Evolutionary conservation across 2,797 vertebrate species (phyloP).

Genomic region (Molossus alvarezi): DNA sequence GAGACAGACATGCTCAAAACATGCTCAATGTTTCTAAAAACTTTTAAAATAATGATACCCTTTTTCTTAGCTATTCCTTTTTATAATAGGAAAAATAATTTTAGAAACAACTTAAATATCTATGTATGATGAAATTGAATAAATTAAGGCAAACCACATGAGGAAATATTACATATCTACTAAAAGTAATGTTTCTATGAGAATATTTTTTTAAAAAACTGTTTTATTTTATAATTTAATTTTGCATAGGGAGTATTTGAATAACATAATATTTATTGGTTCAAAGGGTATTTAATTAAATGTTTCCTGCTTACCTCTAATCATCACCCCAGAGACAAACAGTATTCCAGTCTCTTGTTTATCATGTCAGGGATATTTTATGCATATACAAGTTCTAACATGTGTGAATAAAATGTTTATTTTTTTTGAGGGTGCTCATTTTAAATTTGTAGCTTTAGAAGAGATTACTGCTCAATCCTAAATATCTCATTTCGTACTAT

Average conservation of each 20-base stretch:
- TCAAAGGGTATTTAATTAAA: constrained; percentile 30
- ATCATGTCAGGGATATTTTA: constrained; percentile 38
- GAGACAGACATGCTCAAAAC: background rate
- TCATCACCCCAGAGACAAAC: background rate
- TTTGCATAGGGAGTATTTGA: constrained; percentile 28
- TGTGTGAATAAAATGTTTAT: background rate
- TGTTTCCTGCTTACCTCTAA: background rate
- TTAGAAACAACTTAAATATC: constrained; percentile 57
- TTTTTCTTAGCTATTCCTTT: constrained; percentile 10
- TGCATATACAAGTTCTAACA: background rate
- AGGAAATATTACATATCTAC: background rate
- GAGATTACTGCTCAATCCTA: background rate
- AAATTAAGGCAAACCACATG: background rate
- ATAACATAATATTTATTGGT: constrained; percentile 19
- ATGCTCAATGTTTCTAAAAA: background rate
- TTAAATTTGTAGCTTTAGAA: constrained; percentile 52
- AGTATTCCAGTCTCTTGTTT: background rate
- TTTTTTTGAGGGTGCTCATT: background rate
- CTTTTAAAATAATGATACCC: background rate
- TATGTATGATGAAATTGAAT: constrained; percentile 16
- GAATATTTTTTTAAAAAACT: background rate
- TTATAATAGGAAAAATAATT: background rate
- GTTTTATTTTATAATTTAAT: background rate
- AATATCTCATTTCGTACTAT: background rate
- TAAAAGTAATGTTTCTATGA: constrained; percentile 45